Base-by-base conservation (phyloP, 2,113 vertebrate genomes). In the Vidua macroura region DNA sequence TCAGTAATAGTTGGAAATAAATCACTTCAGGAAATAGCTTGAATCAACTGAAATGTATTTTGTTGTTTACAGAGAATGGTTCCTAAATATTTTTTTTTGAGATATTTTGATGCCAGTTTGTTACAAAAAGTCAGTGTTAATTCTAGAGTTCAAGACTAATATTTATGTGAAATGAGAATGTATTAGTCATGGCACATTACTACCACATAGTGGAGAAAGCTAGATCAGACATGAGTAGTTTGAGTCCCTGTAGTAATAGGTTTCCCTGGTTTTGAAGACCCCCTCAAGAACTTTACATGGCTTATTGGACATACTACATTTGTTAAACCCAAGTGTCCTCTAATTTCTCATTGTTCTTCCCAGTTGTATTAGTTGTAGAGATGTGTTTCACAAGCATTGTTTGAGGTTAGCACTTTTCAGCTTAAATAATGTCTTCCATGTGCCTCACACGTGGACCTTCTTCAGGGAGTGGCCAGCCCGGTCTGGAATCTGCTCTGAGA, bases 121-220 rank as follows among this genome's bases (percentile, higher is more conserved):
- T 67, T 86, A 43, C 68, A 64, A 72, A 85, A 76, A 66, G 8
- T 14, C 62, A 48, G 15, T 18, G 18, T 66, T n/a, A 82, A 76
- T 73, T 28, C 28, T 79, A 10, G 49, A 62, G 28, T 73, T 86
- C n/a, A 88, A 74, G 55, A 43, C 25, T 81, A 74, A 77, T 88
- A 72, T 81, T 87, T 55, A 31, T 31, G 43, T 86, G 72, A 83
- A 90, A 76, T 72, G 46, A 70, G 76, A 83, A 55, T 28, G 5
- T 67, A 48, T 77, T 77, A 62, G 15, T 84, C 3, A 14, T 86
- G 51, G 59, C 39, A 90, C 23, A 0, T 94, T 91, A 44, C 85
- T 95, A 92, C 59, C 70, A 83, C 72, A n/a, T 31, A 92, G 93
- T 95, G 92, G 87, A 86, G 90, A 74, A 70, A 88, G 59, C 33